These are phyloP conservation scores for Pimephales promelas DNA, from an alignment of 2,113 vertebrate genomes.

Conservation along the genomic window DNA sequence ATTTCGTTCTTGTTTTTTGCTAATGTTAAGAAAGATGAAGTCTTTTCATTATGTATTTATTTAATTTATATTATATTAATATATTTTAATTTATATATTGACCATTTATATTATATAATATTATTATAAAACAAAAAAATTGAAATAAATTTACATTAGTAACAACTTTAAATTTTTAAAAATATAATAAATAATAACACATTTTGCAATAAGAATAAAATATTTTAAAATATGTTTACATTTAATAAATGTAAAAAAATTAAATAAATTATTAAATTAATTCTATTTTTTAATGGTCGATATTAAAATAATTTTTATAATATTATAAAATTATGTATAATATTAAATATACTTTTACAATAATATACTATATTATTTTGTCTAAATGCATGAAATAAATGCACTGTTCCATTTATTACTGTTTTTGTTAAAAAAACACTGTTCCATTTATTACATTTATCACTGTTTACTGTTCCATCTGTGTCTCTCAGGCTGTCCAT, in stretches of 20 bases:
- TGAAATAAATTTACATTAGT: no score
- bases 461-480: no score
- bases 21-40: not conserved
- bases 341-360: not conserved
- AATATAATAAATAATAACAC: not conserved
- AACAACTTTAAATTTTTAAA: not conserved
- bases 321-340: not conserved
- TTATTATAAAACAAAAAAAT: not conserved
- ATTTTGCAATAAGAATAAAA: not conserved
- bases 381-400: not conserved
- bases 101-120: not conserved
- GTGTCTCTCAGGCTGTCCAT: conserved; percentile 35
- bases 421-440: no score
- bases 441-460: no score
- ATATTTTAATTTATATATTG: no score
- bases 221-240: not conserved
- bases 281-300: not conserved
- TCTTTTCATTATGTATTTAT: not conserved
- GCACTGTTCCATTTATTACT: no score
- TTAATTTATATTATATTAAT: no score
- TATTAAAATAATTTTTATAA: not conserved
- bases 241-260: not conserved
- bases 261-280: no score
- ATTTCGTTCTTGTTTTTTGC: not conserved
- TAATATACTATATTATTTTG: not conserved